Conservation (phyloP, 1,140 invertebrate species). For the Zaprionus camerounensis region DNA sequence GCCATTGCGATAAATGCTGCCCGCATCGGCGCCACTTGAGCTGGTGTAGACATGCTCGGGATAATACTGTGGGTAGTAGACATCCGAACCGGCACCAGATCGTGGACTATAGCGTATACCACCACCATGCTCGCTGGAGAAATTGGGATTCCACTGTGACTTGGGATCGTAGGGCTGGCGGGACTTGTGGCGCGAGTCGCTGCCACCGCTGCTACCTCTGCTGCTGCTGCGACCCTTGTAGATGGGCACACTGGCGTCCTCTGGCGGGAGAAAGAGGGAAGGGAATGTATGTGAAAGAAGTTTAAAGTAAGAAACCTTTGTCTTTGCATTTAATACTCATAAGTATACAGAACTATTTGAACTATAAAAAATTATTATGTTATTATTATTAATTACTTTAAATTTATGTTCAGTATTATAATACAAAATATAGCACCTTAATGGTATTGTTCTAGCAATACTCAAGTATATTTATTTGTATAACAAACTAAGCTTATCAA, state of each 20-base stretch:
- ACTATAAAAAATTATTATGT: too few relatives aligned
- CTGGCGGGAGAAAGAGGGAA: constrained; percentile 19
- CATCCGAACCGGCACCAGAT: constrained; percentile 27
- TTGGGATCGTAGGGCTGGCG: constrained; percentile 70
- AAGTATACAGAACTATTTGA: too few relatives aligned
- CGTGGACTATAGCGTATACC: constrained; percentile 35
- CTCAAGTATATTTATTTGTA: too few relatives aligned
- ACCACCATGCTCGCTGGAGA: constrained; percentile 61
- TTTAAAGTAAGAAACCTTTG: background rate
- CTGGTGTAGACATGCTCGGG: constrained; percentile 61
- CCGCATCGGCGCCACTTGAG: constrained; percentile 33
- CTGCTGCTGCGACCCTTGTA: constrained; percentile 73
- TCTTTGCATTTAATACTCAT: background rate
- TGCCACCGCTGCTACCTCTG: constrained; percentile 21
- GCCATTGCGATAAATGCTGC: constrained; percentile 58
- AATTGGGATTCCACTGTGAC: constrained; percentile 78
- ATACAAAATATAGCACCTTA: too few relatives aligned
- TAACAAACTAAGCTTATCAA: too few relatives aligned
- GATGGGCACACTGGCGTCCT: constrained; percentile 82
- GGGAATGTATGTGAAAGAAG: constrained; percentile 20
- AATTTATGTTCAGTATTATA: too few relatives aligned
- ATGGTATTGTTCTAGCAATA: too few relatives aligned
- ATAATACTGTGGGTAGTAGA: constrained; percentile 70
- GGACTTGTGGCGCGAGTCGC: constrained; percentile 62
- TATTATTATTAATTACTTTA: too few relatives aligned